Base-by-base conservation (phyloP, 2,113 vertebrate genomes). In the Phoxinus phoxinus region DNA sequence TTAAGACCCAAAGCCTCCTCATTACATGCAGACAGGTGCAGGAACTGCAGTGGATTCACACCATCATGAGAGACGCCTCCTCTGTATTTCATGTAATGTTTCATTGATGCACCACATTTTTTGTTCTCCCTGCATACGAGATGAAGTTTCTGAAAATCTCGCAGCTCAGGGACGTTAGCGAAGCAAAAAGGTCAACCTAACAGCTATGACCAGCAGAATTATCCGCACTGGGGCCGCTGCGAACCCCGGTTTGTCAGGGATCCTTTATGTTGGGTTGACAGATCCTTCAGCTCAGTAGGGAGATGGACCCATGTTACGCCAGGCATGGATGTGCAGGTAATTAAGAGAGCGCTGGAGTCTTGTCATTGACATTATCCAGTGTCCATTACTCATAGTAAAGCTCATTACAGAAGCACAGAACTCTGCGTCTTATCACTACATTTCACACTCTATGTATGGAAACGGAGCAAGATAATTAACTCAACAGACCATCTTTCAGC, bases 331-430 rank as follows among this genome's bases (percentile, higher is more conserved):
- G 46, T 85, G 84, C 81, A 85, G 89, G 85, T 88, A 90, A 90
- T 90, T 90, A 90, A 88, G 86, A 84, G 41, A 85, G 85, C 59
- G 58, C 65, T 75, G 83, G 86, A 86, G 85, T 65, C 83, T 88
- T 69, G 83, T 88, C 89, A 80, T 86, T 86, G 89, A 90, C 87
- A 84, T 84, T 90, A 80, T 59, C 83, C 85, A 85, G 89, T 19
- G 84, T 84, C 87, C 87, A 90, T 90, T 90, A 90, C 89, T 90
- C 87, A 90, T 75, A 63, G 17, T 88, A 85, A 88, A 90, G 87
- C 87, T 90, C 87, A 88, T 90, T 90, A 90, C 79, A 27, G 72
- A 78, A 65, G 84, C 65, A 74, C 86, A 85, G 85, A 69, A 82
- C 86, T 85, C 86, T 84, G 82, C 53, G 82, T 87, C 83, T 88